Base-by-base conservation (phyloP, 2,888 invertebrate genomes). In the Carcina quercana region DNA sequence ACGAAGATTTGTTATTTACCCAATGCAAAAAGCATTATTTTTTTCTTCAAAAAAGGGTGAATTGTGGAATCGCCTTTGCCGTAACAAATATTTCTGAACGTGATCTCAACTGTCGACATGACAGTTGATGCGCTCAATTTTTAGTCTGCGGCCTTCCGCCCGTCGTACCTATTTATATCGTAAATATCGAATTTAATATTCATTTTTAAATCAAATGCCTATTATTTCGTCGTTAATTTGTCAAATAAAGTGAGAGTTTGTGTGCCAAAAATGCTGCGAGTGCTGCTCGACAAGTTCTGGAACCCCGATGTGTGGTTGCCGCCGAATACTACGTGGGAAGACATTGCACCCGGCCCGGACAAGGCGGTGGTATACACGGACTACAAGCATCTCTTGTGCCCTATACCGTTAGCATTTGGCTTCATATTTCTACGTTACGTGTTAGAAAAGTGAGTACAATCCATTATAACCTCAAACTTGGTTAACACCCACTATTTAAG, bases 271-370 rank as follows among this genome's bases (percentile, higher is more conserved):
- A 79, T 84, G 83, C 54, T 86, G 59, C 72, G 73, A 45, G 60
- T 60, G 48, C 45, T 83, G 36, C 59, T 86, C 44, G 71, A 82
- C 43, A 62, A 59, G 39, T 92, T 94, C 70, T 95, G 95, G 97
- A 91, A 89, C 63, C 91, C 94, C 65, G 76, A 89, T 62, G 86
- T 97, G 66, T 97, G 97, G 97, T 87, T 97, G 58, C 97, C 97
- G 50, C 93, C 94, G 42, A 95, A 95, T 71, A 88, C 89, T 45
- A 94, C 94, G 53, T 97, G 97, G 97, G 87, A 87, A 40, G 93
- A 95, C 65, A 87, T 97, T 38, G 88, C 91, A 53, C 93, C 95
- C 31, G 90, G 89, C 38, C 85, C 89, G 34, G 87, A 88, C 52
- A 89, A 91, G 64, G 87, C 88, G 50, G 86, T 92, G 42, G 87